phyloP scores from a whole-genome alignment of 2,113 vertebrate genomes.

The Cervus canadensis region DNA sequence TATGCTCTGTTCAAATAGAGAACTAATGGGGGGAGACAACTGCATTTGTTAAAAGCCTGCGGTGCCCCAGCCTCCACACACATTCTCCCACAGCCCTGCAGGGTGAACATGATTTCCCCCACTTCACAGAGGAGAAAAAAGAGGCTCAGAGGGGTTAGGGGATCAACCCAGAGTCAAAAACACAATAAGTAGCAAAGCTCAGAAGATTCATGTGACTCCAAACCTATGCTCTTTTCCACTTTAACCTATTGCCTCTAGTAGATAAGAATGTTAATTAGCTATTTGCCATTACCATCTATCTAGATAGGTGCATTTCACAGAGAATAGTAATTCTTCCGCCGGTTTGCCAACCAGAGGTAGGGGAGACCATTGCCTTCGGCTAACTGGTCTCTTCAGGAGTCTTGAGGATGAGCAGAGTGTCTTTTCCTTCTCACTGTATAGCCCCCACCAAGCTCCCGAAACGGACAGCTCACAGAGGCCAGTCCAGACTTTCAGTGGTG shows the following conservation, averaged over 20 bases:
- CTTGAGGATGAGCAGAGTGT: neutral
- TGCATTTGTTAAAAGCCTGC: neutral
- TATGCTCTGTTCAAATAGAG: neutral
- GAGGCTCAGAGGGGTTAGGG: neutral
- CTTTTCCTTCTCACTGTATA: neutral
- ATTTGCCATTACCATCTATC: neutral
- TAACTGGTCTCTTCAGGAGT: neutral
- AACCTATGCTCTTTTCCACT: neutral
- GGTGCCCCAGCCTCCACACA: neutral
- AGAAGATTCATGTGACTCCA: neutral
- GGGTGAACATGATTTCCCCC: neutral
- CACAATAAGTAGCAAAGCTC: neutral
- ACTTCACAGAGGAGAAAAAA: neutral
- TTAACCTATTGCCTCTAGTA: neutral
- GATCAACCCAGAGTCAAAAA: neutral
- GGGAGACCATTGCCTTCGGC: neutral
- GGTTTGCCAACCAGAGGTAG: neutral
- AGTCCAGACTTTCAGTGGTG: neutral
- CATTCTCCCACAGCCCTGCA: neutral
- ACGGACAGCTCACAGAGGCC: neutral
- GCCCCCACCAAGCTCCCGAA: neutral
- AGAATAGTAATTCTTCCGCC: neutral
- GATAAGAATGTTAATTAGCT: neutral
- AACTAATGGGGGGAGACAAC: neutral
- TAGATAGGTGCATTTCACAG: neutral